Base-by-base conservation (phyloP, 2,888 invertebrate genomes). In the Pheosia gnoma region DNA sequence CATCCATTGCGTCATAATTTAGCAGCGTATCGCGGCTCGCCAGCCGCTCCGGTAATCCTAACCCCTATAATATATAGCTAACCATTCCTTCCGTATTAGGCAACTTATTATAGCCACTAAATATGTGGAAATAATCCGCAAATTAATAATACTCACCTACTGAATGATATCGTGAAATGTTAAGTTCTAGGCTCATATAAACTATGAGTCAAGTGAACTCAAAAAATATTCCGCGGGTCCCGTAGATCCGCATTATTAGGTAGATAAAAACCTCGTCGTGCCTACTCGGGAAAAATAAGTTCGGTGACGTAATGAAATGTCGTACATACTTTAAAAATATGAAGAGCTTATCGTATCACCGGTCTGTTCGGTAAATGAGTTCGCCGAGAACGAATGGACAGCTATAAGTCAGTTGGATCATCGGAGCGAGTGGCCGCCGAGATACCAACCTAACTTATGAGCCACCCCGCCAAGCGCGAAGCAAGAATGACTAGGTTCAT, bases 351-450 rank as follows among this genome's bases (percentile, higher is more conserved):
- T 47, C 47, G 47, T n/a, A n/a, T 47, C 25, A 13, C 51, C 25
- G 25, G 10, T 3, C 25, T 25, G 51, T 51, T 51, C 25, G 51
- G 51, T 51, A 51, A 51, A 51, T 51, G 51, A 51, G 51, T 51
- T 51, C 51, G 13, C 25, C 25, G 25, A 25, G 51, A 51, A 51
- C 25, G 51, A 51, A 51, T 51, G 51, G 25, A 51, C 51, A 25
- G 25, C 51, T 25, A 51, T 51, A 51, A 51, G 25, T 51, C 25
- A 51, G 51, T 7, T 25, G 51, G 51, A 51, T 51, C 51, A 51
- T 51, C 51, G 51, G 25, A 25, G 25, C 51, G 51, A 51, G 25
- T 51, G 51, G 51, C 51, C 51, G 25, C 25, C 7, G 51, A 25
- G 51, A 51, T 51, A 51, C 51, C 25, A n/a, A 8, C 8, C 13